Evolutionary conservation across 1,140 invertebrate species (phyloP), one percentile per base, ranked within the genome.

Genomic region (Drosophila arizonae): DNA sequence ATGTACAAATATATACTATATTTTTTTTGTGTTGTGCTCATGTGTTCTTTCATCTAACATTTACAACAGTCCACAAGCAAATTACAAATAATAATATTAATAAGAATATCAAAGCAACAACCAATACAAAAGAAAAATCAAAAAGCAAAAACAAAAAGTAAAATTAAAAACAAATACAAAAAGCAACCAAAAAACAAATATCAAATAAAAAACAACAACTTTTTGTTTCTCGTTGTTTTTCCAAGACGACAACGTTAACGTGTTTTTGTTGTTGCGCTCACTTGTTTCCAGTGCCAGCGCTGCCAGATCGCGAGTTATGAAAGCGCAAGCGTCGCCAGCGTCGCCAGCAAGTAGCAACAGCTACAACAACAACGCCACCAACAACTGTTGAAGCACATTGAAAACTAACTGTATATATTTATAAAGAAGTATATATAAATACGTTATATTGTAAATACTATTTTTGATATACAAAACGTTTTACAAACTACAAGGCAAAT

Each of bases 251-350:
- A 26, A 28, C 52, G 52, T 67, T 52, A 60, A 60, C 62, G 58
- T 64, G 60, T 68, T 57, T 67, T 68, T 63, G 66, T 64, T 63
- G 72, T 65, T 63, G 39, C 66, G 71, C 71, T 69, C 71, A 70
- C 58, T 73, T 73, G 71, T 70, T 73, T 60, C 57, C 57, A 60
- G 72, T 65, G 70, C 70, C 77, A 84, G 77, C 64, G 80, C 80
- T 84, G 80, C 77, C 77, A 85, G 80, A 85, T 82, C 81, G 81
- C 81, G 81, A 86, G 81, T 86, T 81, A 85, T 85, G 81, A 85
- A 85, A 85, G 81, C 81, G 81, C 81, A 85, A 73, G 81, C 81
- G 81, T 66, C 68, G 68, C 61, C 45, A 55, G 65, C 64, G 36
- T 76, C 77, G 78, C 77, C 79, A 63, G 62, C 67, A 72, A 76